Conservation (phyloP, 2,797 vertebrate genomes). For the Serranus cabrilla region DNA sequence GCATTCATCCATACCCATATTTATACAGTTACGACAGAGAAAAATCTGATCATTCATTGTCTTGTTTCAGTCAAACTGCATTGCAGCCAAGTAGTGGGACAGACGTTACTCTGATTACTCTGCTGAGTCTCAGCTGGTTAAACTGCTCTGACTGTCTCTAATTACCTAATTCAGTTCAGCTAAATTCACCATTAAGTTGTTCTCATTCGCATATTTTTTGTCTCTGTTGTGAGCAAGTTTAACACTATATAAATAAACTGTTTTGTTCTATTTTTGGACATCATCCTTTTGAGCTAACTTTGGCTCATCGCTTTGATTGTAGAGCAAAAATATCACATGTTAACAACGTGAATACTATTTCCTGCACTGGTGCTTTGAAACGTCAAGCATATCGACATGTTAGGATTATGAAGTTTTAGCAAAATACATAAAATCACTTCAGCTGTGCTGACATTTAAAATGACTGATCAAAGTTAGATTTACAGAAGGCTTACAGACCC, state of each 20-base stretch:
- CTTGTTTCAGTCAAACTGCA: neutral
- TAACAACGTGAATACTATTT: neutral
- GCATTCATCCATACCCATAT: too few species aligned
- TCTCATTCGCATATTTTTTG: neutral
- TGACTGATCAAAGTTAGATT: neutral
- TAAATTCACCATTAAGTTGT: neutral
- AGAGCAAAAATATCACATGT: neutral
- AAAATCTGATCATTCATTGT: too few species aligned
- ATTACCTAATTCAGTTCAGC: neutral
- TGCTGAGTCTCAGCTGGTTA: slow-evolving; percentile 4
- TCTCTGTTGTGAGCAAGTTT: neutral
- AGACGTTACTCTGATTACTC: neutral
- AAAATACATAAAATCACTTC: neutral
- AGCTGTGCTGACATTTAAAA: neutral
- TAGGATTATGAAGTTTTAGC: neutral
- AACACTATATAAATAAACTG: neutral
- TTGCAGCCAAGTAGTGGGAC: neutral
- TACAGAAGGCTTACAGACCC: neutral
- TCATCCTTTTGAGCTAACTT: neutral
- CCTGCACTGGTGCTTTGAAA: neutral
- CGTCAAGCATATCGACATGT: neutral
- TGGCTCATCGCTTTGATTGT: neutral
- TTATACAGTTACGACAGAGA: too few species aligned
- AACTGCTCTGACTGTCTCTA: slow-evolving; percentile 1
- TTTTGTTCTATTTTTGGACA: slow-evolving; percentile 6